A percentile compares a stretch with the other conserved stretches of the same genome.
phyloP scores from a whole-genome alignment of 2,888 invertebrate genomes.

The Parasteatoda lunata region DNA sequence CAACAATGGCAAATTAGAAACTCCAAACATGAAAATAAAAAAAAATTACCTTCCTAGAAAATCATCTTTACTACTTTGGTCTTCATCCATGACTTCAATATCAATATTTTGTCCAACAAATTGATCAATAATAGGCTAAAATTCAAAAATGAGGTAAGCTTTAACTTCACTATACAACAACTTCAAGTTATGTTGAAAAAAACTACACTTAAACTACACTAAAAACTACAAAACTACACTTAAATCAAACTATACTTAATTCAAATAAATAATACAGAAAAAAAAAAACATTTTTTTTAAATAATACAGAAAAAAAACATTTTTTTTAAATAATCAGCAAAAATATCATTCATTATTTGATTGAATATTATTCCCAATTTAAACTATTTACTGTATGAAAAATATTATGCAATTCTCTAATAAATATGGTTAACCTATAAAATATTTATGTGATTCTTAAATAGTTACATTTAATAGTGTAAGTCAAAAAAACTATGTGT shows the following conservation, averaged over 20 bases:
- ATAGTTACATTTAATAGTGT: no score
- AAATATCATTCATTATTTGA: background rate
- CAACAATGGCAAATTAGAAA: background rate
- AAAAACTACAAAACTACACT: no score
- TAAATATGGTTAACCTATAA: no score
- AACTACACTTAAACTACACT: background rate
- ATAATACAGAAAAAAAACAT: background rate
- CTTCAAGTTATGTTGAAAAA: background rate
- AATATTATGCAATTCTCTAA: no score
- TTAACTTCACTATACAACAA: conserved; percentile 13
- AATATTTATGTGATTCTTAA: no score
- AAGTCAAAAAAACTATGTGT: no score
- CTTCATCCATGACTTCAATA: conserved; percentile 80
- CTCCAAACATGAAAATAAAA: no score
- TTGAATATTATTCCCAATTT: background rate
- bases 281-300: background rate
- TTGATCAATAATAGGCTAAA: conserved; percentile 74
- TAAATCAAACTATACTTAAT: background rate
- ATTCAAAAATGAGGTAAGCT: background rate
- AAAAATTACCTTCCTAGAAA: conserved; percentile 87
- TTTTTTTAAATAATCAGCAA: background rate
- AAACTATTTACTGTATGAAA: no score
- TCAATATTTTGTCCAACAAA: conserved; percentile 74
- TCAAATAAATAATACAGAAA: no score
- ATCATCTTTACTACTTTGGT: conserved; percentile 92